phyloP scores from a whole-genome alignment of 2,888 invertebrate species.

The Scaptomyza parva region DNA sequence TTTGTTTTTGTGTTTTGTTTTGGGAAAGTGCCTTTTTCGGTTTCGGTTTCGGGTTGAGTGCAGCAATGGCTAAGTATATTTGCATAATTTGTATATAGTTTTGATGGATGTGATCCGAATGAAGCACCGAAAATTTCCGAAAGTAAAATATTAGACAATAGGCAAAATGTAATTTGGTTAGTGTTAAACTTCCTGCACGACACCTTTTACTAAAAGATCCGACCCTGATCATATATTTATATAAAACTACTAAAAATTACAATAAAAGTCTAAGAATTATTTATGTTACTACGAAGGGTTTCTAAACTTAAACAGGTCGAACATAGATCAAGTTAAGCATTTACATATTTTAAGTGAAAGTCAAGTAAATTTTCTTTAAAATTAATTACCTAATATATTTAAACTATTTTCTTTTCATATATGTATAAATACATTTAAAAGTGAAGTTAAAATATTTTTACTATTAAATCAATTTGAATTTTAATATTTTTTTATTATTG shows the following conservation, averaged over 20 bases:
- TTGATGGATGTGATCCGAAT: constrained; percentile 56
- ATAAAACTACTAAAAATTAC: neutral
- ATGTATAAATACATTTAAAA: no score
- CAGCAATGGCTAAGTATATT: constrained; percentile 55
- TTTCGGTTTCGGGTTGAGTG: constrained; percentile 36
- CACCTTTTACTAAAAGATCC: constrained; percentile 28
- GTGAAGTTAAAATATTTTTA: no score
- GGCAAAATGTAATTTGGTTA: constrained; percentile 10
- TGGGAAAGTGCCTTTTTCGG: constrained; percentile 66
- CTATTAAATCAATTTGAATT: no score
- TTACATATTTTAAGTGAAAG: neutral
- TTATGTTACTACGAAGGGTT: neutral
- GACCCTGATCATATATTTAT: neutral
- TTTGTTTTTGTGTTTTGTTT: no score
- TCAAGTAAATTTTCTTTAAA: no score
- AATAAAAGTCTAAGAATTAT: constrained; percentile 1
- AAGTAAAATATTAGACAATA: constrained; percentile 51
- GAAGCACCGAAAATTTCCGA: constrained; percentile 39
- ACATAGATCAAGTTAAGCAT: neutral
- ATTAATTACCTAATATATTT: no score
- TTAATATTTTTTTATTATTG: no score
- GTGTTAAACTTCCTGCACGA: constrained; percentile 36
- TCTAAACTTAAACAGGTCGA: neutral
- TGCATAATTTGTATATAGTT: constrained; percentile 75
- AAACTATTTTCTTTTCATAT: no score